Base-by-base conservation (phyloP, 2,888 invertebrate genomes). In the Poecilus cupreus region DNA sequence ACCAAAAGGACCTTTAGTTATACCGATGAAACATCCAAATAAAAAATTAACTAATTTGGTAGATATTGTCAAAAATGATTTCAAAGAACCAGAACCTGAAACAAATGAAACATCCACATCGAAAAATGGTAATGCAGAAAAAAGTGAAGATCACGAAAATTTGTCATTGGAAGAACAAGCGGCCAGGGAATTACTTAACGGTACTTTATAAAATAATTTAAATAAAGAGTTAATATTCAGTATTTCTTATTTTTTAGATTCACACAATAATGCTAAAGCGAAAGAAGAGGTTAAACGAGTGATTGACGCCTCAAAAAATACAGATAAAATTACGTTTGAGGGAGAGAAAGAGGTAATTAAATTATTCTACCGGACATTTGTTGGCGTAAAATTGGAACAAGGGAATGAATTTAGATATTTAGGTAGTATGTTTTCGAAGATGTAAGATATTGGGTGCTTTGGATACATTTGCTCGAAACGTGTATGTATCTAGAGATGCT, bases 141-240 rank as follows among this genome's bases (percentile, higher is more conserved):
- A 10, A n/a, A 64, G 3, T 32, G 32, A 64, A 2, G 11, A 64
- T 13, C 18, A 32, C 3, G 64, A 68, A n/a, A 88, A 88, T 83
- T 84, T 90, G 83, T 90, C 91, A 1, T 85, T 93, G 81, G 96
- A 96, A 82, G 93, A 95, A 87, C 92, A 94, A 87, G 96, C 95
- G 18, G 93, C 93, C 0, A 90, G 92, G 82, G 96, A 96, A 89
- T 89, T 96, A 37, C 86, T 96, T 57, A 91, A 92, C 83, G 94
- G 93, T 85, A 13, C 26, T 6, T n/a, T 68, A 26, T 68, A 39
- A 54, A 26, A 57, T 13, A 26, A 43, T 18, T 76, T n/a, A n/a
- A n/a, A n/a, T n/a, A n/a, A n/a, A n/a, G n/a, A n/a, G n/a, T n/a
- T n/a, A n/a, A n/a, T n/a, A n/a, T n/a, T n/a, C n/a, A n/a, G n/a